Conservation (phyloP, 2,113 vertebrate genomes). For the Pluvialis apricaria region DNA sequence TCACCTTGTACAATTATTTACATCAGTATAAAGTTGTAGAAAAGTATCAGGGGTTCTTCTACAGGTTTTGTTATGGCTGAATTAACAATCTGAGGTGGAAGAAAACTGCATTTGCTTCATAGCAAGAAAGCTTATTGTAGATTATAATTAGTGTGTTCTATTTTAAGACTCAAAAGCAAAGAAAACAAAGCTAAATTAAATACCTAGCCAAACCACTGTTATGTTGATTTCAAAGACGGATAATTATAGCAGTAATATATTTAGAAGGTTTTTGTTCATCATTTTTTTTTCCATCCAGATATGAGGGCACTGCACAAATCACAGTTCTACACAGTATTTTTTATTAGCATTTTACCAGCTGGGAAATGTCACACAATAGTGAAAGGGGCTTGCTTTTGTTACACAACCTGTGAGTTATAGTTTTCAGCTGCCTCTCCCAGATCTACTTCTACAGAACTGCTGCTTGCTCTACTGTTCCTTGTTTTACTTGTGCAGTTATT, state of each 20-base stretch:
- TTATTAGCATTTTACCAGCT: background rate
- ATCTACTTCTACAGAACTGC: background rate
- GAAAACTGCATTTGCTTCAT: background rate
- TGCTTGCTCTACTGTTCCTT: background rate
- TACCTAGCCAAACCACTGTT: background rate
- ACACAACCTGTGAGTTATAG: background rate
- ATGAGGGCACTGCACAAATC: background rate
- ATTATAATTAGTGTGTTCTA: background rate
- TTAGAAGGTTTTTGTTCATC: background rate
- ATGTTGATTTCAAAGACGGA: background rate
- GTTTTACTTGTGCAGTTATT: background rate
- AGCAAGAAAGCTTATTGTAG: background rate
- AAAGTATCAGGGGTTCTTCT: background rate
- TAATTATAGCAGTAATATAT: background rate
- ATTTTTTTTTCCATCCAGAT: background rate
- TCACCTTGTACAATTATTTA: background rate
- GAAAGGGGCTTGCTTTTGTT: background rate
- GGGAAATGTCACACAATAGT: background rate
- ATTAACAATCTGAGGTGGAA: background rate
- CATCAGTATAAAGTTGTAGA: background rate
- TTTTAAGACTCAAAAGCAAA: background rate
- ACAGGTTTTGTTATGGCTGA: background rate
- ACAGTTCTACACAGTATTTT: background rate
- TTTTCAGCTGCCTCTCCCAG: background rate
- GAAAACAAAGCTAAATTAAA: constrained; percentile 26